Base-by-base conservation (phyloP, 2,888 invertebrate genomes). In the Sinhomidia bicolor region DNA sequence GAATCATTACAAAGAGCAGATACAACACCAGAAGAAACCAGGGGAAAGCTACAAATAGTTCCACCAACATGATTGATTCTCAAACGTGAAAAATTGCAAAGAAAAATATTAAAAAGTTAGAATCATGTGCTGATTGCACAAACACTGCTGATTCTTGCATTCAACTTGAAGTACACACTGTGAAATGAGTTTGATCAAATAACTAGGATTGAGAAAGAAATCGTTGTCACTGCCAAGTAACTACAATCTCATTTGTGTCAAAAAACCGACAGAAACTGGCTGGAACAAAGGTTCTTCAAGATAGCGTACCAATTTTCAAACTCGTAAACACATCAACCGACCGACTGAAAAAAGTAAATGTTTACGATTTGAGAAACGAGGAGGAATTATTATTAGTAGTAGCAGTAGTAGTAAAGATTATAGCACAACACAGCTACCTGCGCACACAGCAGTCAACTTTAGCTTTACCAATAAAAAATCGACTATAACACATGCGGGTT, bases 21-120 rank as follows among this genome's bases (percentile, higher is more conserved):
- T 96, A 95, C 93, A 95, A 94, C 93, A 96, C 95, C 93, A 96
- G 94, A 93, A 95, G 94, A 93, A 96, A 94, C 96, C 96, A 96
- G 93, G 96, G 96, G 93, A 95, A 95, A 93, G 96, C 94, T 93
- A 96, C 94, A 93, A 95, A 95, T 94, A 95, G 94, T 90, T 92
- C 92, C 60, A 92, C 91, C 84, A 92, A 89, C 93, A 93, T 93
- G 80, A 26, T 85, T 74, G 54, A 68, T 17, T 47, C 29, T 1
- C 14, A 20, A 17, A 26, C 1, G 29, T 23, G 17, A 10, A 81
- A 23, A 20, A 3, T 80, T 17, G 17, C 1, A 12, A 65, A 65
- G 32, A 20, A 60, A 41, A 57, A 51, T 57, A 10, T 57, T 54
- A 23, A 26, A 23, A 26, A 6, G 4, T n/a, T n/a, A n/a, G n/a